Conservation (phyloP, 1,140 invertebrate genomes). For the Lasioglossum baleicum region DNA sequence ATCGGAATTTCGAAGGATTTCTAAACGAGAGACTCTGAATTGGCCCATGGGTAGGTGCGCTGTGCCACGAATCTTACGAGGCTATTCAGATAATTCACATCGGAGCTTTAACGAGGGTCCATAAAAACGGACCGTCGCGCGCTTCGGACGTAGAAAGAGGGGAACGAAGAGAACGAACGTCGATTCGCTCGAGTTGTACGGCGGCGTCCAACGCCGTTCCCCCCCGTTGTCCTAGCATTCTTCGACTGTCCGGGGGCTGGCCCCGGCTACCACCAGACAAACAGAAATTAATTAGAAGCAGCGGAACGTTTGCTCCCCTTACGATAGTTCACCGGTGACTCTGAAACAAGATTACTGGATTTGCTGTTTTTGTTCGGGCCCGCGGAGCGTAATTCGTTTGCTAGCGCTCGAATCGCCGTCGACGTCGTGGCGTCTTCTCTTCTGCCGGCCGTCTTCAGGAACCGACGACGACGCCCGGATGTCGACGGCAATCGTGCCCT, state of each 20-base stretch:
- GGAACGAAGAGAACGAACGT: conserved; percentile 19
- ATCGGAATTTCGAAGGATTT: conserved; percentile 13
- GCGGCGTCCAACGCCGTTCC: neutral
- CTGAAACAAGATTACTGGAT: conserved; percentile 68
- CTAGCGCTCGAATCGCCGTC: conserved; percentile 63
- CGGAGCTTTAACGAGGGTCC: conserved; percentile 56
- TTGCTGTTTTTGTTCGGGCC: conserved; percentile 65
- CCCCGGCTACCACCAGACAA: conserved; percentile 53
- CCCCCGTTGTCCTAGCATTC: conserved; percentile 7
- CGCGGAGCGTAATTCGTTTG: conserved; percentile 64
- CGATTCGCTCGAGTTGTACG: conserved; percentile 31
- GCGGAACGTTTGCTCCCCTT: conserved; percentile 60
- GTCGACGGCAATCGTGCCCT: conserved; percentile 51
- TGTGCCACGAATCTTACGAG: conserved; percentile 34
- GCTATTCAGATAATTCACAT: conserved; percentile 53
- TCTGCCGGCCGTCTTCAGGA: neutral
- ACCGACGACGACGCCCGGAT: conserved; percentile 60
- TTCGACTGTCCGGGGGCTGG: neutral
- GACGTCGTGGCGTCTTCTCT: conserved; percentile 22
- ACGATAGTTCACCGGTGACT: conserved; percentile 56
- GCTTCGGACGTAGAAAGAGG: neutral
- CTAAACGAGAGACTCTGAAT: conserved; percentile 7
- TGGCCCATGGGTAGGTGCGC: neutral
- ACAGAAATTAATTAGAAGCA: conserved; percentile 72
- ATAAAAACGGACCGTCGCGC: conserved; percentile 50